phyloP scores from a whole-genome alignment of 2,797 vertebrate species.

The Neosilurus mollespiculum region DNA sequence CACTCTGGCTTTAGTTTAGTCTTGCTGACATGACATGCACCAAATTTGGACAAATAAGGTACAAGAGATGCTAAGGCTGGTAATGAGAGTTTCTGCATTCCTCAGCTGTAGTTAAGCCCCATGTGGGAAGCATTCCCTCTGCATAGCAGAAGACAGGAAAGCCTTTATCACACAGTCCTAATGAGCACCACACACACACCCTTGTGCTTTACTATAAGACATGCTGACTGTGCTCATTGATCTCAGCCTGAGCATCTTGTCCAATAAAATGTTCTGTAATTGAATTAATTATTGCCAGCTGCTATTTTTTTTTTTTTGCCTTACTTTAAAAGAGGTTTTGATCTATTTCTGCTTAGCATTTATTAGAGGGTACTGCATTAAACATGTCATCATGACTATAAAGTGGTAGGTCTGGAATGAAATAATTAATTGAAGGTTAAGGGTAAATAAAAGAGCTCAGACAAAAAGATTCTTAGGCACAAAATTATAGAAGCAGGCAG shows the following conservation, averaged over 20 bases:
- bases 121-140: constrained; percentile 39
- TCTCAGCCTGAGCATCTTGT: constrained; percentile 66
- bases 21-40: constrained; percentile 41
- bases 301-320: constrained; percentile 44
- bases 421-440: constrained; percentile 40
- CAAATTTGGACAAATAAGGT: constrained; percentile 34
- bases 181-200: constrained; percentile 62
- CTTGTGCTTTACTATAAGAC: constrained; percentile 60
- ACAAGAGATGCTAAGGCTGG: constrained; percentile 29
- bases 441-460: constrained; percentile 7
- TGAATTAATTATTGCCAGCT: constrained; percentile 68
- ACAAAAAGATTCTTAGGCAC: background rate
- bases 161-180: constrained; percentile 61
- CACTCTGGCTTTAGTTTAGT: background rate
- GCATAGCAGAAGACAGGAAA: constrained; percentile 50
- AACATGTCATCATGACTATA: constrained; percentile 54
- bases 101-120: constrained; percentile 44
- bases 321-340: constrained; percentile 63
- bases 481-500: background rate
- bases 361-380: constrained; percentile 53
- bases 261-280: constrained; percentile 62
- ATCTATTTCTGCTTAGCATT: constrained; percentile 59
- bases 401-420: constrained; percentile 44
- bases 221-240: constrained; percentile 61
- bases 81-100: constrained; percentile 52